Base-by-base conservation (phyloP, 2,113 vertebrate genomes). In the Mionectes macconnelli region DNA sequence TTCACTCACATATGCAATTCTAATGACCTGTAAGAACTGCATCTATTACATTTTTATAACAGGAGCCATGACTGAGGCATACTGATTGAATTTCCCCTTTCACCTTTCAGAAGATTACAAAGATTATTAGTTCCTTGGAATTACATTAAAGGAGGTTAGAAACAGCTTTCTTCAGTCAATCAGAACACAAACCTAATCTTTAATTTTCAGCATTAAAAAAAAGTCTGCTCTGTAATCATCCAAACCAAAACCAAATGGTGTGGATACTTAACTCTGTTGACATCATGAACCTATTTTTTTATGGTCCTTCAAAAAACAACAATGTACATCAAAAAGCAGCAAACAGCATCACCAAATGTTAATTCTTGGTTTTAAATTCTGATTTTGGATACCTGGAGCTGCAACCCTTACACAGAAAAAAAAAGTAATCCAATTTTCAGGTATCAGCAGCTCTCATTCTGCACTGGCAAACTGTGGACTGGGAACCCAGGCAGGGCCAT, bases 71-170 rank as follows among this genome's bases (percentile, higher is more conserved):
- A 63, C 63, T 72, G 70, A 94, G 52, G 77, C 87, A 87, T 60
- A 76, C 62, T 91, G 84, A 89, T 67, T 80, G 50, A 94, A 93
- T 57, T 87, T 73, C 35, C 39, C 50, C 50, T 16, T 52, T 52
- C 25, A 52, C 23, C 82, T 83, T 90, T 87, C 91, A 91, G 81
- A 63, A 90, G 84, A 87, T 89, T 90, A 89, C 59, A 93, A 84
- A 93, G 81, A 95, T 87, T 96, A 95, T 89, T 57, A 84, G 53
- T 83, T 96, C 66, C 89, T 70, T 83, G 55, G 75, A 96, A 94
- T 64, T 3, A 91, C 87, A 87, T 83, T 87, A 91, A 62, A 37
- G 27, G 33, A 77, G 37, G 75, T 74, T 82, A 90, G 33, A 88
- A 63, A 78, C 59, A 85, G 78, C 66, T 83, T 85, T 93, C 70